Evolutionary conservation across 2,113 vertebrate genomes (phyloP).

Genomic region (Reinhardtius hippoglossoides): DNA sequence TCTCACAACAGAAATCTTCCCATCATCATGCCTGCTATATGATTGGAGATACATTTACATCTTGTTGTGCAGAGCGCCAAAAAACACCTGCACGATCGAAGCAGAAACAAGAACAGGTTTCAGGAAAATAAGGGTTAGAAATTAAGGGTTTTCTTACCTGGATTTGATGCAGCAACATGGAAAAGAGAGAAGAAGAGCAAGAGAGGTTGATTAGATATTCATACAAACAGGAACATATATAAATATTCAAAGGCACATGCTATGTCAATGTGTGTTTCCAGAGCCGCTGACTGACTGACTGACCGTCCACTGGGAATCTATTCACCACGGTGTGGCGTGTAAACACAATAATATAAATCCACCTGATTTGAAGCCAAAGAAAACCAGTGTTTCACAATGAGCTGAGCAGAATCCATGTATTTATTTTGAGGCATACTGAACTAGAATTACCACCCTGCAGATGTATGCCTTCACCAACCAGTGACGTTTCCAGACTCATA

Average conservation of each 20-base stretch:
- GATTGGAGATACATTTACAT: neutral
- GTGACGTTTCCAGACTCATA: no score
- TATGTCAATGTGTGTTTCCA: neutral
- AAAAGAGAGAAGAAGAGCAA: conserved; percentile 19
- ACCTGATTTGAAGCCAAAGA: conserved; percentile 20
- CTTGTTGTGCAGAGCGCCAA: conserved; percentile 1
- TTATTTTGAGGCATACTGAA: neutral
- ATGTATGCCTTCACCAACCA: no score
- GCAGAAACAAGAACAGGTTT: neutral
- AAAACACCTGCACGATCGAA: conserved; percentile 31
- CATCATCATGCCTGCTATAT: conserved; percentile 3
- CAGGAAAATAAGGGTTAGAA: neutral
- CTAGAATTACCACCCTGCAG: no score
- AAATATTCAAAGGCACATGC: conserved; percentile 45
- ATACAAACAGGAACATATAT: conserved; percentile 34
- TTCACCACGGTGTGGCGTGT: conserved; percentile 27
- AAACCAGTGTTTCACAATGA: conserved; percentile 22
- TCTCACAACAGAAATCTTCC: conserved; percentile 1
- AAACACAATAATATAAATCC: conserved; percentile 34
- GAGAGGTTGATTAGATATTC: conserved; percentile 33
- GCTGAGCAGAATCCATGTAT: neutral
- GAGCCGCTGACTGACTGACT: neutral
- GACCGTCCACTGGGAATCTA: conserved; percentile 21
- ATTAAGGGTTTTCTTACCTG: conserved; percentile 51
- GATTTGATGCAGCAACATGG: conserved; percentile 28